Base-by-base conservation (phyloP, 92 coral and sea anemone genomes). In the Bergia sp. region DNA sequence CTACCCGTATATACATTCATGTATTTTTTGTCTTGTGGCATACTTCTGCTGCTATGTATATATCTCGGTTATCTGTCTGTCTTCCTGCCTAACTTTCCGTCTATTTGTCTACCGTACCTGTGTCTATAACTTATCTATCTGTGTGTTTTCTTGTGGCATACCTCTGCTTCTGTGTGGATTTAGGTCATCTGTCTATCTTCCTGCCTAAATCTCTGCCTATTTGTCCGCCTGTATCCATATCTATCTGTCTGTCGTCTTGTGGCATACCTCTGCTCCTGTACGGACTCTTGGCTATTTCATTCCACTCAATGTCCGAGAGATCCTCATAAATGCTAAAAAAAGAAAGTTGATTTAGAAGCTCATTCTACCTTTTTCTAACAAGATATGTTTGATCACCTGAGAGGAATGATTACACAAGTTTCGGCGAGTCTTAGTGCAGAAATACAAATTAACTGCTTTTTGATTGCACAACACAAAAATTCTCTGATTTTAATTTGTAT, bases 241-340 rank as follows among this genome's bases (percentile, higher is more conserved):
- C 29, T 61, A 61, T 1, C 69, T 16, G 21, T 61, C 12, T 16
- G 21, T 18, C 1, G 0, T 61, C 5, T 15, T 57, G 66, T 18
- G 21, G 18, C 76, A 4, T 82, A 82, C 86, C 75, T 82, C 37
- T 16, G 38, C 61, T 43, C 37, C 41, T 20, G n/a, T 39, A 7
- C 20, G 37, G 40, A 41, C 76, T n/a, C 20, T 43, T 42, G 74
- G 75, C 42, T 7, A 66, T 64, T 18, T 42, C 39, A 6, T 64
- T 82, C 86, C 86, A 82, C 16, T 82, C 86, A 21, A 64, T 41
- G 76, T 82, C 86, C 4, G 86, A 82, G 9, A 82, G 55, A 10
- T 65, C 15, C 45, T 82, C 76, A 36, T 82, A 82, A 8, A 82
- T 66, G 45, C 86, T 82, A 21, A 64, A 64, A 39, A 41, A 38